Base-by-base conservation (phyloP, 2,797 vertebrate species). In the Thalassophryne amazonica region DNA sequence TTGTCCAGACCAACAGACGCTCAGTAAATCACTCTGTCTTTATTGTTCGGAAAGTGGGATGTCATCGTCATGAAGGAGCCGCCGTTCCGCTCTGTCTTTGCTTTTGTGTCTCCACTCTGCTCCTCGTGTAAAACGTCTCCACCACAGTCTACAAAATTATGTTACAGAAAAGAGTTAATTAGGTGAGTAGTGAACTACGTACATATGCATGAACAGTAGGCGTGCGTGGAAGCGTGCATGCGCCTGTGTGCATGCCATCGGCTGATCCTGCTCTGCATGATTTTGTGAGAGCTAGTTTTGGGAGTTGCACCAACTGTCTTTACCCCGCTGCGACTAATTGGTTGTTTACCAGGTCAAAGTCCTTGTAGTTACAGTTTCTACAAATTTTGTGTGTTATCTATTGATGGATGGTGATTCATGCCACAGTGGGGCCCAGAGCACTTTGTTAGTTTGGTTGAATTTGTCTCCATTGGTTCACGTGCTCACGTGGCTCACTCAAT, bases 131-230 rank as follows among this genome's bases (percentile, higher is more conserved):
- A 88, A 88, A 84, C 86, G 86, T 86, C 86, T 84, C 70, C 73
- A 82, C 85, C 69, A 80, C 83, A 78, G 73, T 84, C 69, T 84
- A 85, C 87, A 88, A 84, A 81, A 86, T 87, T 88, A 83, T 88
- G 83, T 90, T 86, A 81, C 86, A 88, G 81, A 84, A 89, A 88
- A 86, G 78, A 85, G 83, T 87, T 88, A 81, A 83, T 85, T 87
- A 79, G 90, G 91, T 91, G 86, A 91, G 91, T 91, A 89, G 84
- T 80, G 72, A 80, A 74, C 77, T 70, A 51, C 67, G 45, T 78
- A 80, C 65, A 65, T 66, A 73, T 87, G 86, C 81, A 83, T 85
- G 81, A 66, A 23, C 59, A 35, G 42, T 66, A 38, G 14, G 18
- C 43, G 17, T 47, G 61, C 60, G 59, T 60, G 50, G 24, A 14